These are phyloP conservation scores for Macrostomum lignano DNA, from an alignment of 1,140 invertebrate species.

Conservation along the genomic window DNA sequence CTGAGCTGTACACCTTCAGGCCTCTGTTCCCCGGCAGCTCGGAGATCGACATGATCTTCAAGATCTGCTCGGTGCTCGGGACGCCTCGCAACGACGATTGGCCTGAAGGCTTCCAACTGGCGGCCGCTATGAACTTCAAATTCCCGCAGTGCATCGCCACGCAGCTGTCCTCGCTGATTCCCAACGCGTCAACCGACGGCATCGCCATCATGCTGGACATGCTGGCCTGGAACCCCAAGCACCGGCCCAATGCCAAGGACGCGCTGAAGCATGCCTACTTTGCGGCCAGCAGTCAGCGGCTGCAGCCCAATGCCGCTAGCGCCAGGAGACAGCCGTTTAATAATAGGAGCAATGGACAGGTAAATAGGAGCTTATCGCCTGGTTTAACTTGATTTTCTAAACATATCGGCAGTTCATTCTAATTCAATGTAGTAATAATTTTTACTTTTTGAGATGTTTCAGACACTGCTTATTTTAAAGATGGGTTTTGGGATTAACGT, in stretches of 20 bases:
- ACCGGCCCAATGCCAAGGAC: conserved; percentile 46
- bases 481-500: too few relatives aligned
- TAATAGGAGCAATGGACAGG: too few relatives aligned
- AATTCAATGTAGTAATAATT: too few relatives aligned
- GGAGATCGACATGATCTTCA: conserved; percentile 87
- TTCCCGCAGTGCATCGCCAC: conserved; percentile 43
- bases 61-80: conserved; percentile 67
- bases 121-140: conserved; percentile 71
- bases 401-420: too few relatives aligned
- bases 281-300: not conserved
- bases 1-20: conserved; percentile 83
- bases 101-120: conserved; percentile 72
- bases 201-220: conserved; percentile 56
- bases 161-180: conserved; percentile 43
- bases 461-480: too few relatives aligned
- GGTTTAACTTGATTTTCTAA: too few relatives aligned
- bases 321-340: too few relatives aligned
- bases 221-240: conserved; percentile 64
- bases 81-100: conserved; percentile 73
- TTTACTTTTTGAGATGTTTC: too few relatives aligned
- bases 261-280: not conserved
- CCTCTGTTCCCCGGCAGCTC: conserved; percentile 72
- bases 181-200: conserved; percentile 50
- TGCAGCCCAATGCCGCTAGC: too few relatives aligned
- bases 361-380: too few relatives aligned